These are phyloP conservation scores for Luffia ferchaultella DNA, from an alignment of 2,888 invertebrate genomes.

Conservation along the genomic window DNA sequence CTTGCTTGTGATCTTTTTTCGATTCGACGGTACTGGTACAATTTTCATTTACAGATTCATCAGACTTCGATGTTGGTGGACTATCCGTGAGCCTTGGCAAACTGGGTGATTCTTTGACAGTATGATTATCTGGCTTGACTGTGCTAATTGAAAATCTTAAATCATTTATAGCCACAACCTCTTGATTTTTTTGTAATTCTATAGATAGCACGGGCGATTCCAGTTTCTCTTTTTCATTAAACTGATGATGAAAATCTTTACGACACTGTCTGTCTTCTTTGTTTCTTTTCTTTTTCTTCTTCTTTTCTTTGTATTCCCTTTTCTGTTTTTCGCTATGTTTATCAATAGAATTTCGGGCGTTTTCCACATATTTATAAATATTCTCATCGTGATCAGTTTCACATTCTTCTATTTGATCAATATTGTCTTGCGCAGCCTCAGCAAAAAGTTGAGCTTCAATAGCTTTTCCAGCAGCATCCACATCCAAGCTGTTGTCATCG, in stretches of 20 bases:
- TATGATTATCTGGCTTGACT: slow-evolving; percentile 34
- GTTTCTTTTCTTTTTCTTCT: slow-evolving; percentile 85
- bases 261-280: slow-evolving; percentile 79
- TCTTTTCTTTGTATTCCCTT: slow-evolving; percentile 77
- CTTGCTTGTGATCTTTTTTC: not conserved
- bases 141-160: slow-evolving; percentile 23
- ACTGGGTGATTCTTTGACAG: slow-evolving; percentile 63
- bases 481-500: slow-evolving; percentile 82
- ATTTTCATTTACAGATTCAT: slow-evolving; percentile 34
- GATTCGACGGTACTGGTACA: not conserved
- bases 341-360: slow-evolving; percentile 23
- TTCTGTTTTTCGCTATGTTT: slow-evolving; percentile 18
- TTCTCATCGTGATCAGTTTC: slow-evolving; percentile 39
- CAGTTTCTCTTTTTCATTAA: slow-evolving; percentile 54
- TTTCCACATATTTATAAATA: slow-evolving; percentile 69
- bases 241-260: slow-evolving; percentile 72
- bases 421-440: slow-evolving; percentile 61
- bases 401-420: slow-evolving; percentile 18
- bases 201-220: slow-evolving; percentile 22
- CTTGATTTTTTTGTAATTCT: slow-evolving; percentile 9
- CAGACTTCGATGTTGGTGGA: slow-evolving; percentile 40
- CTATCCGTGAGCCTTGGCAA: slow-evolving; percentile 72
- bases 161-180: slow-evolving; percentile 22
- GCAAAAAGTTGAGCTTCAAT: slow-evolving; percentile 83
- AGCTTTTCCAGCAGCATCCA: slow-evolving; percentile 83